Evolutionary conservation across 2,113 vertebrate species (phyloP).

Genomic region (Thermophis baileyi): DNA sequence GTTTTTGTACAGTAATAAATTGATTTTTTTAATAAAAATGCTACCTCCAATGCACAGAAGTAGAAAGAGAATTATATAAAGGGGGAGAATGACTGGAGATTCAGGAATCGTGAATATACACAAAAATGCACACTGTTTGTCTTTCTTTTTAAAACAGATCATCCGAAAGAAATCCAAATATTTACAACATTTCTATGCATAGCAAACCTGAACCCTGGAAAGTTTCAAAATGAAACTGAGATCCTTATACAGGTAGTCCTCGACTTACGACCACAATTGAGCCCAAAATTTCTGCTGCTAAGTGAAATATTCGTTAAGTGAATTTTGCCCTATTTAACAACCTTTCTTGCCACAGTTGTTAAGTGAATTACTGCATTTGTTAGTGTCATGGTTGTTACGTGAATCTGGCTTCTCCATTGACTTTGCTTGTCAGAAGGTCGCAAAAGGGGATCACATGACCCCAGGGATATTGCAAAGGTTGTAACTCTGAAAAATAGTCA

Average conservation of each 20-base stretch:
- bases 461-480: too few species aligned
- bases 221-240: not conserved
- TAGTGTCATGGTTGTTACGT: too few species aligned
- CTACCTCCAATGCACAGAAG: not conserved
- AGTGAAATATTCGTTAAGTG: too few species aligned
- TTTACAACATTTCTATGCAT: not conserved
- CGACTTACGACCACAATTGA: too few species aligned
- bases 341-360: too few species aligned
- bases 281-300: too few species aligned
- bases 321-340: too few species aligned
- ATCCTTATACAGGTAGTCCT: not conserved
- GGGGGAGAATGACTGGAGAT: not conserved
- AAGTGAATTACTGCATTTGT: too few species aligned
- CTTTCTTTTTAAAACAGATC: not conserved
- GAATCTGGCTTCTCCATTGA: too few species aligned
- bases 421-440: too few species aligned
- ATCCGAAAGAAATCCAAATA: not conserved
- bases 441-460: too few species aligned
- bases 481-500: too few species aligned
- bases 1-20: not conserved
- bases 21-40: not conserved
- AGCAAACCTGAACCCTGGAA: not conserved
- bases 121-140: not conserved
- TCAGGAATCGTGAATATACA: not conserved
- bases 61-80: not conserved